Conservation (phyloP, 1,140 invertebrate genomes). For the Magallana angulata region DNA sequence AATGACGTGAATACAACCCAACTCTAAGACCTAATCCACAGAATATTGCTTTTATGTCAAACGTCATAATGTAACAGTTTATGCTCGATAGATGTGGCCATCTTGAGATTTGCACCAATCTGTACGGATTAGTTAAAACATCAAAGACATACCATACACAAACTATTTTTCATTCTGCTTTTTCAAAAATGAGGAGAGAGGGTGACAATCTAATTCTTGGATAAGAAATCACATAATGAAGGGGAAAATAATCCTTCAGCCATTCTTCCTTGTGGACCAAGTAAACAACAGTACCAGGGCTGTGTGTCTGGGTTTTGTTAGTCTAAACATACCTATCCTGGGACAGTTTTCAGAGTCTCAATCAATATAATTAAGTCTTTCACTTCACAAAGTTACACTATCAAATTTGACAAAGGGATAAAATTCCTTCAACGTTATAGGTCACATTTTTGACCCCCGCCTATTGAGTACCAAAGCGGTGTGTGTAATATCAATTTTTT, state of each 20-base stretch:
- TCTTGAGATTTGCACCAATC: constrained; percentile 18
- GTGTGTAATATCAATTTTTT: constrained; percentile 1
- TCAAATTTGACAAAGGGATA: background rate
- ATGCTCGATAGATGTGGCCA: background rate
- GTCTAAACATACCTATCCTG: no score
- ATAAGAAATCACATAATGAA: no score
- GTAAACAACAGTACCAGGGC: no score
- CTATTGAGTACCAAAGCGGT: background rate
- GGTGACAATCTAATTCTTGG: no score
- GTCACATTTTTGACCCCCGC: background rate
- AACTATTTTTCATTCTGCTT: no score
- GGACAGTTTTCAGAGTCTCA: no score
- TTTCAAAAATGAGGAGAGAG: no score
- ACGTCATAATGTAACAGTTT: background rate
- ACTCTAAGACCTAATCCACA: constrained; percentile 1
- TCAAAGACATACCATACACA: no score
- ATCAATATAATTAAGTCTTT: background rate
- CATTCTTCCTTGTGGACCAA: no score
- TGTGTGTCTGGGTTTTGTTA: no score
- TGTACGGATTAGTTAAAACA: background rate
- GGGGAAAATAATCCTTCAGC: no score
- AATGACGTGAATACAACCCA: constrained; percentile 3
- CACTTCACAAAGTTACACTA: constrained; percentile 8
- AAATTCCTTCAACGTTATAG: background rate
- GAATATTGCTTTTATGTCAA: constrained; percentile 29